Evolutionary conservation across 2,888 invertebrate species (phyloP).

Genomic region (Eupsilia transversa): DNA sequence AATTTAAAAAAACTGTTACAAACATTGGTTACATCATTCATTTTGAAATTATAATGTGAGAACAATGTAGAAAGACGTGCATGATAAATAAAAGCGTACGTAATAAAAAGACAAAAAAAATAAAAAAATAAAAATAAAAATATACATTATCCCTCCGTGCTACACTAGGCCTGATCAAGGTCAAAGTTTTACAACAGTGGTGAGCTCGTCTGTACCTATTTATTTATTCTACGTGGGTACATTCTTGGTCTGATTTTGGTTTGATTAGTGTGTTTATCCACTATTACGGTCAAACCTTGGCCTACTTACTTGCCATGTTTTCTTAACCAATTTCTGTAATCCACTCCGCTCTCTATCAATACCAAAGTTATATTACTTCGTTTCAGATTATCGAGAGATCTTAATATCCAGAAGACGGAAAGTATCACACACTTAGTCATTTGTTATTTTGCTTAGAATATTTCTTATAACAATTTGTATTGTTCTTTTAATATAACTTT

Average conservation of each 20-base stretch:
- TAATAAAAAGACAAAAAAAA: no score
- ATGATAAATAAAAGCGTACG: no score
- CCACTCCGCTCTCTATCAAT: background rate
- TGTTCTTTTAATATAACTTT: no score
- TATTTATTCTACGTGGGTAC: slow-evolving; percentile 16
- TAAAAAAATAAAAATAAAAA: no score
- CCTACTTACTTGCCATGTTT: background rate
- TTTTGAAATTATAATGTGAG: no score
- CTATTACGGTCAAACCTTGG: slow-evolving; percentile 19
- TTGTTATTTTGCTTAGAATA: background rate
- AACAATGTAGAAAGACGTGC: no score
- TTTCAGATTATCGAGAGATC: background rate
- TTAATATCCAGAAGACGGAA: background rate
- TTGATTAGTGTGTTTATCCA: slow-evolving; percentile 27
- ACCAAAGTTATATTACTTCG: background rate
- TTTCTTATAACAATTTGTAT: no score
- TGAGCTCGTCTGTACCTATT: background rate
- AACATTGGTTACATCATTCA: no score
- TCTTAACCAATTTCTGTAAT: slow-evolving; percentile 9
- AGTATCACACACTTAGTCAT: background rate
- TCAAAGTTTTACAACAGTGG: background rate
- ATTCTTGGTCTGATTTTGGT: slow-evolving; percentile 31
- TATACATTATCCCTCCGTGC: no score
- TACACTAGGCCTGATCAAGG: no score
- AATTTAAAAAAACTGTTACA: no score